phyloP scores from a whole-genome alignment of 2,113 vertebrate species.

The Galbula dea region DNA sequence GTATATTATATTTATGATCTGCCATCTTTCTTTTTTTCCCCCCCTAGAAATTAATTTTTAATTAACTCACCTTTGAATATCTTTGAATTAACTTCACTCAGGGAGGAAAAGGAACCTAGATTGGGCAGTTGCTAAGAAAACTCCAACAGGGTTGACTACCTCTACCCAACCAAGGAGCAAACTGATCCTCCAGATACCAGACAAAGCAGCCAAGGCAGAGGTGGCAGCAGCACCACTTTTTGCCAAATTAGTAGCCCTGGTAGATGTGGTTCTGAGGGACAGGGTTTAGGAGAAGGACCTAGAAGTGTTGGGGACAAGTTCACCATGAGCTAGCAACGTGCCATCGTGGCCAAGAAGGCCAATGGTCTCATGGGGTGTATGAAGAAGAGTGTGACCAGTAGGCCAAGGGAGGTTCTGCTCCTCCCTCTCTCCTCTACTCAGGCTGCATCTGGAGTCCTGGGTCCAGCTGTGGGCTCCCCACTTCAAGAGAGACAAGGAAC shows the following conservation, averaged over 20 bases:
- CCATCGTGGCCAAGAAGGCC: no score
- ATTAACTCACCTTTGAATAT: slow-evolving; percentile 32
- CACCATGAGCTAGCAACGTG: no score
- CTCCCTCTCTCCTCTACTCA: no score
- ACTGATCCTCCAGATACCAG: not conserved
- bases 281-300: no score
- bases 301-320: no score
- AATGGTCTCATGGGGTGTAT: no score
- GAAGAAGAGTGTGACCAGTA: no score
- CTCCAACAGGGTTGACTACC: not conserved
- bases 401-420: no score
- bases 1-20: slow-evolving; percentile 53
- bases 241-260: not conserved
- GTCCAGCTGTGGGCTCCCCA: no score
- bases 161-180: not conserved
- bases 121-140: not conserved
- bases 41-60: slow-evolving; percentile 39
- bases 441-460: no score
- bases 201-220: not conserved
- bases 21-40: not conserved
- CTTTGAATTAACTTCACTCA: slow-evolving; percentile 15
- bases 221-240: not conserved
- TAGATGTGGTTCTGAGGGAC: no score
- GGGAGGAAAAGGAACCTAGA: not conserved
- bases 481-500: no score